Evolutionary conservation across 2,888 invertebrate genomes (phyloP).

Genomic region (Glomeris marginata): DNA sequence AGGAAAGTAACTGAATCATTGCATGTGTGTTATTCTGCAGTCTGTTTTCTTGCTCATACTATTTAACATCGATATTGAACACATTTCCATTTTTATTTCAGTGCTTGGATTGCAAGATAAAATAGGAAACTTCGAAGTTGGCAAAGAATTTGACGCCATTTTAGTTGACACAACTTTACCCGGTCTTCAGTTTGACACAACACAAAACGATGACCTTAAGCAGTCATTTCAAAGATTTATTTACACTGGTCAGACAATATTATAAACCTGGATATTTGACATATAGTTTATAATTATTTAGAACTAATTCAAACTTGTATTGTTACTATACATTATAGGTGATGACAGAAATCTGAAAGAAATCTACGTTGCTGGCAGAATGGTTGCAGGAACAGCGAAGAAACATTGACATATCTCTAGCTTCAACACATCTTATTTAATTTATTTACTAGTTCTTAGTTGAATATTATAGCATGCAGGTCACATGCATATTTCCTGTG

Average conservation of each 20-base stretch:
- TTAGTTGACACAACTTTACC: constrained; percentile 48
- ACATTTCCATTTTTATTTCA: too few relatives aligned
- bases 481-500: too few relatives aligned
- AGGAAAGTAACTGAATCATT: too few relatives aligned
- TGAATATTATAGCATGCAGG: too few relatives aligned
- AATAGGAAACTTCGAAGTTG: constrained; percentile 62
- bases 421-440: too few relatives aligned
- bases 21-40: too few relatives aligned
- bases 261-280: not conserved
- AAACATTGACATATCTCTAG: too few relatives aligned
- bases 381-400: not conserved
- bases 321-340: constrained; percentile 5
- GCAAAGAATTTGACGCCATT: constrained; percentile 78
- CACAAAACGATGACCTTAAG: constrained; percentile 20
- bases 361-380: constrained; percentile 8
- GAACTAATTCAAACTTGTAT: not conserved
- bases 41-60: too few relatives aligned
- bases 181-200: constrained; percentile 22
- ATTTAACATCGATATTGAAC: too few relatives aligned
- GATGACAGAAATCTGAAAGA: constrained; percentile 13
- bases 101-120: constrained; percentile 30
- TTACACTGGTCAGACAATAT: constrained; percentile 2
- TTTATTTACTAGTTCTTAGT: too few relatives aligned
- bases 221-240: constrained; percentile 6
- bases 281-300: too few relatives aligned